Evolutionary conservation across 2,888 invertebrate genomes (phyloP), one percentile per base, ranked within the genome.

Genomic region (Cephalotes varians): DNA sequence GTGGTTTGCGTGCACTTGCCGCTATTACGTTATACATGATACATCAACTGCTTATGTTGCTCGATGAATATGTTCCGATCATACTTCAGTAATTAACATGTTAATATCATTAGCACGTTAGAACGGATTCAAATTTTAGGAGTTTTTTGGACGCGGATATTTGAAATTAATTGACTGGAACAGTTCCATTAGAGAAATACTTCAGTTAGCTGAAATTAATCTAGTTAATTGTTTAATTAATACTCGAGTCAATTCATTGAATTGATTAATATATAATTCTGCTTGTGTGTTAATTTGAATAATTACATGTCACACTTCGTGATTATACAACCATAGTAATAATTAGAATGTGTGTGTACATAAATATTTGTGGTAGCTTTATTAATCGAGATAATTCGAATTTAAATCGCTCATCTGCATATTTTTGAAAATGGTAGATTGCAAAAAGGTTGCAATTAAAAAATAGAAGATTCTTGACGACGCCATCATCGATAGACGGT

Each of bases 211-310:
- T 44, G 44, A 65, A 28, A 28, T 21, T 64, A 40, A 64, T 62
- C 25, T 47, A 44, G 44, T 47, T 65, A 28, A 67, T 12, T 67
- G n/a, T 47, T 51, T 21, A 73, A 73, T 73, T 64, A 73, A 73
- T 73, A 47, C 62, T 64, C n/a, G 40, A 21, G 31, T n/a, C 5
- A 28, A n/a, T 21, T 73, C 21, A 31, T 21, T 62, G 6, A 28
- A 18, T 28, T 28, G 37, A 58, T 73, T 73, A 64, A 73, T 73
- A 31, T 62, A 3, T 40, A 44, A 44, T 31, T 62, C 21, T 18
- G 10, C 10, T 60, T 21, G 44, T 64, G 15, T 28, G 40, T 25
- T 72, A 72, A 72, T 72, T 28, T 28, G 7, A 2, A 71, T 72
- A 72, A 72, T 72, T 72, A 28, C 37, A 37, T 9, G 37, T 72